Evolutionary conservation across 2,113 vertebrate genomes (phyloP).

Genomic region (Hemichromis elongatus): DNA sequence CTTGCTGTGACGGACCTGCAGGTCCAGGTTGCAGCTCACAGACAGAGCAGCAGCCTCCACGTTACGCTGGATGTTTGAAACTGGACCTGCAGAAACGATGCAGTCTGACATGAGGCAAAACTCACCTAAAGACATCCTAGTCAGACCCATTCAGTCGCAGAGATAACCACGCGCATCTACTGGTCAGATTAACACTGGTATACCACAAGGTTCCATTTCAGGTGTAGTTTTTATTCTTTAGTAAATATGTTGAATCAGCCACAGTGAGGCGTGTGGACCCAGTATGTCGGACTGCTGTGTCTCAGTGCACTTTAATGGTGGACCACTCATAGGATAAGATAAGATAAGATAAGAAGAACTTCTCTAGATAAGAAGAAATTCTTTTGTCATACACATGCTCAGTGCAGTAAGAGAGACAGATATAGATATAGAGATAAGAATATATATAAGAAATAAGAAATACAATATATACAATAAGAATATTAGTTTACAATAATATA

Average conservation of each 20-base stretch:
- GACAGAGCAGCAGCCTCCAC: constrained; percentile 73
- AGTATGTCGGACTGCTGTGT: background rate
- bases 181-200: too few species aligned
- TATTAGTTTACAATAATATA: too few species aligned
- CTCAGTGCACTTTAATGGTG: background rate
- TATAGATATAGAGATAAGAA: too few species aligned
- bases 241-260: background rate
- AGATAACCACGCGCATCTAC: background rate
- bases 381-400: too few species aligned
- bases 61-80: constrained; percentile 78
- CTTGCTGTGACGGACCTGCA: constrained; percentile 80
- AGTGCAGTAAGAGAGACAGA: too few species aligned
- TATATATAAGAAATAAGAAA: too few species aligned
- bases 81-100: constrained; percentile 70
- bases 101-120: background rate
- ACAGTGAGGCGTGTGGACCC: background rate
- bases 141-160: background rate
- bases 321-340: too few species aligned
- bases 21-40: constrained; percentile 81
- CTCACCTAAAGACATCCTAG: background rate
- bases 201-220: too few species aligned
- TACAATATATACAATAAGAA: too few species aligned
- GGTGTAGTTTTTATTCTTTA: too few species aligned
- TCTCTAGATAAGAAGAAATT: too few species aligned
- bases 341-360: too few species aligned